Conservation (phyloP, 2,888 invertebrate species). For the Machimus rusticus region DNA sequence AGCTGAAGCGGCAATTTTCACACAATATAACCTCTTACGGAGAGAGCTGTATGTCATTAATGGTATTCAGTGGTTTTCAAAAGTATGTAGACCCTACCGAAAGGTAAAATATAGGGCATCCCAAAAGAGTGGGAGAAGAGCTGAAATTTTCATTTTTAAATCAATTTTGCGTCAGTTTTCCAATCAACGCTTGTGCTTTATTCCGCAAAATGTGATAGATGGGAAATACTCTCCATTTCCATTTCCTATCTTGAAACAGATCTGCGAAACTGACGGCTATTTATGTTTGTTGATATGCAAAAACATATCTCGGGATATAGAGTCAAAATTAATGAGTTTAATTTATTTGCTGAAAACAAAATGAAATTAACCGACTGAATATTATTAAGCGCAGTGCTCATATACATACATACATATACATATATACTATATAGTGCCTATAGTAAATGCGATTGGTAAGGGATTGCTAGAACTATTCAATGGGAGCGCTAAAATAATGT, state of each 20-base stretch:
- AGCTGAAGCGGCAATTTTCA: slow-evolving; percentile 1
- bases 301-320: neutral
- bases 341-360: neutral
- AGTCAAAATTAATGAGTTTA: neutral
- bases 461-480: neutral
- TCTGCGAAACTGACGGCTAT: neutral
- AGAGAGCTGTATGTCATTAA: neutral
- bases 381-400: neutral
- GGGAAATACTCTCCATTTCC: neutral
- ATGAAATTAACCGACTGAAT: neutral
- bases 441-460: neutral
- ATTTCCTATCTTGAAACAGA: neutral
- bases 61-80: neutral
- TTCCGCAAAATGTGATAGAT: neutral
- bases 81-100: neutral
- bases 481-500: neutral
- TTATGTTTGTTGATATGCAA: neutral
- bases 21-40: neutral
- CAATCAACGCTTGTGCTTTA: neutral
- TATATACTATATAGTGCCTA: no score
- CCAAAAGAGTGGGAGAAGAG: neutral
- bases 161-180: neutral
- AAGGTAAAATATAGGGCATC: neutral
- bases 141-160: neutral
- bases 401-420: neutral